Conservation (phyloP, 1,140 invertebrate species). For the Drosophila kohkoa region DNA sequence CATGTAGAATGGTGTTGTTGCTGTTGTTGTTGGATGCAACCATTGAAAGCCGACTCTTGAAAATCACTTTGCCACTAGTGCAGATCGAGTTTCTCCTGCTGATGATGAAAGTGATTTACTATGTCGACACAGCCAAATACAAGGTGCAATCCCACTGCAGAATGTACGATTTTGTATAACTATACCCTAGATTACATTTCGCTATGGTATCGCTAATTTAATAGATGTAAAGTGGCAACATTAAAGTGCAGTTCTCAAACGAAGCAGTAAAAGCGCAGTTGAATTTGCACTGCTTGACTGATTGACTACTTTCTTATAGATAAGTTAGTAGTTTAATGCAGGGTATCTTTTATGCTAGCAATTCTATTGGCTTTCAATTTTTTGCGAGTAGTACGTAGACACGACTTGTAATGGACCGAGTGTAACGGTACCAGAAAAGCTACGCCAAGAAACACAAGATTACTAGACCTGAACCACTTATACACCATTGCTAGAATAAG, state of each 20-base stretch:
- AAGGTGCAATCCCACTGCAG: conserved; percentile 42
- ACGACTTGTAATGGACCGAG: conserved; percentile 26
- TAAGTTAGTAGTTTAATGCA: neutral
- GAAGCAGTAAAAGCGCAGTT: neutral
- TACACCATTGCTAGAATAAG: conserved; percentile 26
- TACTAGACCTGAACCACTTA: conserved; percentile 72
- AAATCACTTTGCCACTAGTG: conserved; percentile 28
- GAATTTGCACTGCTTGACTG: neutral
- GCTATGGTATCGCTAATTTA: neutral
- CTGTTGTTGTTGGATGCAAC: neutral
- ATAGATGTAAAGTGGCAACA: neutral
- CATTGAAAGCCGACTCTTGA: conserved; percentile 30
- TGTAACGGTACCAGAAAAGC: conserved; percentile 40
- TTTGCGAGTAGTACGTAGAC: conserved; percentile 10
- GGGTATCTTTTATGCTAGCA: neutral
- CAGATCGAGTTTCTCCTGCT: conserved; percentile 41
- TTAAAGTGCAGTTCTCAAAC: neutral
- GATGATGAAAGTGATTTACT: conserved; percentile 79
- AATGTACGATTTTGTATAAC: conserved; percentile 18
- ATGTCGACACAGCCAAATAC: conserved; percentile 40
- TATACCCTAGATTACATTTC: conserved; percentile 1
- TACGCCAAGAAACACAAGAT: conserved; percentile 61
- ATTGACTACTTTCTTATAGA: neutral
- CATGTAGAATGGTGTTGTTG: conserved; percentile 39
- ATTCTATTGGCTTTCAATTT: neutral